phyloP scores from a whole-genome alignment of 2,113 vertebrate species.

The Polypterus bichir region DNA sequence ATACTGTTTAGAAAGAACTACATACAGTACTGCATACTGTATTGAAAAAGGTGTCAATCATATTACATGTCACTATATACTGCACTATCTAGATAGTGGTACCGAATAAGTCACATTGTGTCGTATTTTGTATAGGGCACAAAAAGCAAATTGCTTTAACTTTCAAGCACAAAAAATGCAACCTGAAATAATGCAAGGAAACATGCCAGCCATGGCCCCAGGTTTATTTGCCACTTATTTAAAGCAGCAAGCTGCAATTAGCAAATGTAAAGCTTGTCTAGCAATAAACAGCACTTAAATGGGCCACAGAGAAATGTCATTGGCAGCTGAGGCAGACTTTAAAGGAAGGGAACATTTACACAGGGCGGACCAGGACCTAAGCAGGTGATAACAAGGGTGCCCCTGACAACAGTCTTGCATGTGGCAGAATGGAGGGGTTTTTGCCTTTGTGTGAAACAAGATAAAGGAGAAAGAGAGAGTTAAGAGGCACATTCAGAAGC shows the following conservation, averaged over 20 bases:
- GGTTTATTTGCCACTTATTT: no score
- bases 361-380: conserved; percentile 17
- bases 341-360: neutral
- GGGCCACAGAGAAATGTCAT: neutral
- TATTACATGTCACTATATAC: no score
- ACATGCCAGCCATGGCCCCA: no score
- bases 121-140: no score
- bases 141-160: no score
- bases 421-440: neutral
- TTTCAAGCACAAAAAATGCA: no score
- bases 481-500: conserved; percentile 31
- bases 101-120: no score
- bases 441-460: conserved; percentile 25
- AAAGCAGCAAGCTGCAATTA: neutral
- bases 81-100: no score
- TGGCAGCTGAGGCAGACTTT: neutral
- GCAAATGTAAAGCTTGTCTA: neutral
- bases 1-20: no score
- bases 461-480: conserved; percentile 23
- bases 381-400: conserved; percentile 24
- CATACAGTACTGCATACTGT: no score
- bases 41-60: no score
- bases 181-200: no score
- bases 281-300: neutral
- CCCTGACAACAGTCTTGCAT: conserved; percentile 12